Conservation (phyloP, 2,113 vertebrate genomes). For the Polypterus bichir region DNA sequence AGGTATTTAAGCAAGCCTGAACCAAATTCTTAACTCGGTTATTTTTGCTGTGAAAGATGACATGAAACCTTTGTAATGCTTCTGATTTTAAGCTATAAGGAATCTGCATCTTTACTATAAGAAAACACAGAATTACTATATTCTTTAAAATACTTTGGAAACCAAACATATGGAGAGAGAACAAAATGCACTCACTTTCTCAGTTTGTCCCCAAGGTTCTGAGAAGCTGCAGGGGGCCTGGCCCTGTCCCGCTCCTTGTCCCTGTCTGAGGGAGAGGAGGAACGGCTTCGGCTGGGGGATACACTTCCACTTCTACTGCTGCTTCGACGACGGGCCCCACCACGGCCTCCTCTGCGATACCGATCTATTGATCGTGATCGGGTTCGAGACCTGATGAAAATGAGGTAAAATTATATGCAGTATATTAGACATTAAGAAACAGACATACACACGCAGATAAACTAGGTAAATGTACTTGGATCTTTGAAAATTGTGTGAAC, state of each 20-base stretch:
- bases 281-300: constrained; percentile 50
- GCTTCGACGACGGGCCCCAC: constrained; percentile 52
- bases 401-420: not conserved
- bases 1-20: no score
- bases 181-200: constrained; percentile 63
- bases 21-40: no score
- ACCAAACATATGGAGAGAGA: not conserved
- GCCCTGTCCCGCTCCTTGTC: constrained; percentile 46
- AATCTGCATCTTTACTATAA: no score
- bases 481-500: no score
- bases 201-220: constrained; percentile 70
- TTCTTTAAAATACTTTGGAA: no score
- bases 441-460: no score
- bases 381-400: constrained; percentile 49
- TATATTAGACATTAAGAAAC: fast-evolving
- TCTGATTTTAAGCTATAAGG: no score
- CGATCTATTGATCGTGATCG: constrained; percentile 62
- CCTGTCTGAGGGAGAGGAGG: constrained; percentile 50
- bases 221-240: constrained; percentile 37
- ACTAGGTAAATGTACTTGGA: no score
- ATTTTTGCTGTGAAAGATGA: no score
- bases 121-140: no score
- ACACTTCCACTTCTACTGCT: constrained; percentile 60
- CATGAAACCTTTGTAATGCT: no score
- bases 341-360: constrained; percentile 48